Evolutionary conservation across 1,140 invertebrate genomes (phyloP), one percentile per base, ranked within the genome.

Genomic region (Caenorhabditis latens): DNA sequence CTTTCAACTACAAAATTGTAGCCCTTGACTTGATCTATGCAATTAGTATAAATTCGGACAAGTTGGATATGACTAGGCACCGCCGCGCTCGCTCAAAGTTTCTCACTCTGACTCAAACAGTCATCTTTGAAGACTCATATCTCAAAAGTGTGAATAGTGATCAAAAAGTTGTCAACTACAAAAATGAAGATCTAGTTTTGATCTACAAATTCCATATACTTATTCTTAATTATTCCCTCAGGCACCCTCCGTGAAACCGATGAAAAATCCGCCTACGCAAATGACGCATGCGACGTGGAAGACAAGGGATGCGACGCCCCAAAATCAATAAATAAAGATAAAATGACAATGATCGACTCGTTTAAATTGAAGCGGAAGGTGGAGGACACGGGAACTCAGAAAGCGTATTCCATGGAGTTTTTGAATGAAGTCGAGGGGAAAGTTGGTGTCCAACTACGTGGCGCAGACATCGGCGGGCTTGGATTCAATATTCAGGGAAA

Each of bases 401-500:
- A 88, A 63, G 50, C 83, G 21, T 88, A 87, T 84, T 86, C 83
- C 24, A 85, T 65, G 42, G 83, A 88, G 82, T 71, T 87, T 58
- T 46, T 88, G 40, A 88, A 85, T 82, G 87, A 88, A 24, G 82
- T 88, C 32, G 83, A 88, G 21, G 87, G 55, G 5, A 84, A 85
- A 65, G 71, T 86, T 16, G 75, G 75, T n/a, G 88, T 89, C 19
- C 87, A 89, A 32, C 46, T 89, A 32, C 55, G 82, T n/a, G 87
- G 83, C 21, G 95, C 95, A 63, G 96, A 97, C 93, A 96, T 97
- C 93, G 96, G 96, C 1, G 96, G 96, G 0, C 94, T 97, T 0
- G 96, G 96, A n/a, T 96, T 97, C 93, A 95, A 96, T 91, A 95
- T 88, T 40, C 95, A 95, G 83, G 96, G 96, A 6, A 96, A 96